Evolutionary conservation across 2,888 invertebrate species (phyloP), one percentile per base, ranked within the genome.

Genomic region (Diarsia dahlii): DNA sequence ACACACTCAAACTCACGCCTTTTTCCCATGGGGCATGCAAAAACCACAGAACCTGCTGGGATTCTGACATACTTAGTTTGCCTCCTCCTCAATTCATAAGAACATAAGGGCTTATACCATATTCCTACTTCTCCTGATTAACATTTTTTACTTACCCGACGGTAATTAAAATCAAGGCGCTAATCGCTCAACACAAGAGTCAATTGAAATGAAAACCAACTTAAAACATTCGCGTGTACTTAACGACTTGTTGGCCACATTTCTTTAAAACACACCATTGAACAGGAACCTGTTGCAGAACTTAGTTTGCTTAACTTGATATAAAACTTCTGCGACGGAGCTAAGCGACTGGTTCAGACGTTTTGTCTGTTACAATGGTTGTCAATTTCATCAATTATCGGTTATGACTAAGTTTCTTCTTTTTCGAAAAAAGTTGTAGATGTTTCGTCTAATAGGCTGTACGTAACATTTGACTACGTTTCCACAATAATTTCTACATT

Each of bases 261-360:
- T 66, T 58, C 65, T 76, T 65, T 52, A 60, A 18, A 63, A 28
- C 39, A 69, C 13, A 34, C 62, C 46, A 23, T 52, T 48, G 9
- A 28, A 70, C 4, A 52, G 18, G 48, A 45, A 81, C 84, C 84
- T 81, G 81, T 84, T 84, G 81, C 84, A 2, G 28, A 71, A 58
- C 65, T 62, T 18, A 64, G 66, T 80, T 70, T 63, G 12, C 63
- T 67, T 80, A 81, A 80, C 63, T 84, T 60, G 67, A 70, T 81
- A 79, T 79, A 84, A 74, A 71, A 79, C 58, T 84, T 81, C 13
- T 46, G 52, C 81, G 68, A 10, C 66, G 52, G 12, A 1, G 28
- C 52, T 23, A 60, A 78, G 39, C 60, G 68, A 58, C 50, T 52
- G 45, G 34, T 45, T 54, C 54, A 34, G 45, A 60, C 20, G 15